Evolutionary conservation across 2,888 invertebrate species (phyloP).

Genomic region (Macrophya annulata): DNA sequence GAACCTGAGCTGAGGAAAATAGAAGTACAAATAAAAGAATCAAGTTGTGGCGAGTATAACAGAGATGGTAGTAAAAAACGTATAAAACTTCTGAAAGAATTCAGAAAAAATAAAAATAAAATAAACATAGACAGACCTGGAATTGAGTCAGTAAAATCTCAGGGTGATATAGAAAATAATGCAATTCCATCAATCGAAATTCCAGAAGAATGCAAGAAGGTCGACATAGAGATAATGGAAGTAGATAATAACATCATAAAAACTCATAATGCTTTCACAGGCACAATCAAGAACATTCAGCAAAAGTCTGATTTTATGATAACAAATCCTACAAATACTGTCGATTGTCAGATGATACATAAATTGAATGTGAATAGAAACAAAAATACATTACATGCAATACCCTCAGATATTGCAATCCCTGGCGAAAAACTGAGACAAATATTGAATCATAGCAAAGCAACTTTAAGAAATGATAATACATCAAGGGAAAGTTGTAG

Average conservation of each 20-base stretch:
- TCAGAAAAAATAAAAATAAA: slow-evolving; percentile 64
- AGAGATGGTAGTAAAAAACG: slow-evolving; percentile 61
- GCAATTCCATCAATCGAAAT: neutral
- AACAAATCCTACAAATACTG: neutral
- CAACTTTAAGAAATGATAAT: neutral
- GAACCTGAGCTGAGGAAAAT: slow-evolving; percentile 38
- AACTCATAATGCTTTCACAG: neutral
- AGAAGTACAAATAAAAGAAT: slow-evolving; percentile 4
- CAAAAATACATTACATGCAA: neutral
- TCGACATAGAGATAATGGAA: slow-evolving; percentile 6
- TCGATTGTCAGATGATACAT: neutral
- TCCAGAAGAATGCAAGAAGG: neutral
- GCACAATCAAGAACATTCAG: neutral
- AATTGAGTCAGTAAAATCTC: neutral
- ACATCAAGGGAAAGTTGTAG: neutral
- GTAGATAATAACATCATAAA: neutral
- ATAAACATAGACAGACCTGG: neutral
- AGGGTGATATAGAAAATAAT: neutral
- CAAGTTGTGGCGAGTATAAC: neutral
- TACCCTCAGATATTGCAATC: neutral
- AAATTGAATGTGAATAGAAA: neutral
- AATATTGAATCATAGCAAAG: neutral
- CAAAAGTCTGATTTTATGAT: neutral
- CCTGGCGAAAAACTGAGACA: neutral
- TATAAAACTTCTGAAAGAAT: slow-evolving; percentile 65